phyloP scores from a whole-genome alignment of 2,113 vertebrate genomes.

The Vulpes lagopus region DNA sequence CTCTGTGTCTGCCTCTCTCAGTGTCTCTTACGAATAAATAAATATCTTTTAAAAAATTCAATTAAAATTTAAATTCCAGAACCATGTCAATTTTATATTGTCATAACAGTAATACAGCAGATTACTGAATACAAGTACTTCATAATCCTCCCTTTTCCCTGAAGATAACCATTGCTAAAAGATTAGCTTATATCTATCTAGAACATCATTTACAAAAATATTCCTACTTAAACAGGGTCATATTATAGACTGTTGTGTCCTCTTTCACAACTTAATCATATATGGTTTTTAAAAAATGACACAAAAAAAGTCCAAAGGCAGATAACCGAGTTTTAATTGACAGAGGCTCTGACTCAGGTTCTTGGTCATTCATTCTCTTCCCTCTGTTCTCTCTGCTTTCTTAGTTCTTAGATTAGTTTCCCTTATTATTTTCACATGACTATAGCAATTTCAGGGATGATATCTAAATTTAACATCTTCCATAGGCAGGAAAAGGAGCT shows the following conservation, averaged over 20 bases:
- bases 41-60: neutral
- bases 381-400: neutral
- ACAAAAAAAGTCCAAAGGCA: neutral
- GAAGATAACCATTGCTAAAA: neutral
- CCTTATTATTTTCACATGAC: too few species aligned
- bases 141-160: neutral
- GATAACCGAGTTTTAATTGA: neutral
- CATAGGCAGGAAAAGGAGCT: neutral
- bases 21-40: too few species aligned
- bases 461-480: neutral
- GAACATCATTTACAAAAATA: neutral
- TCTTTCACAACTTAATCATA: neutral
- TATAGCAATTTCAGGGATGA: neutral
- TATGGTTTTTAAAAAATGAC: neutral
- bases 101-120: neutral
- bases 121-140: neutral
- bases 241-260: neutral
- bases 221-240: neutral
- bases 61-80: neutral
- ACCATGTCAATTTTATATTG: neutral
- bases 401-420: neutral
- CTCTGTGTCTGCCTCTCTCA: too few species aligned
- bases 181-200: neutral
- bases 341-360: too few species aligned
- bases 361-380: neutral